Evolutionary conservation across 2,888 invertebrate species (phyloP), one percentile per base, ranked within the genome.

Genomic region (Nezara viridula): DNA sequence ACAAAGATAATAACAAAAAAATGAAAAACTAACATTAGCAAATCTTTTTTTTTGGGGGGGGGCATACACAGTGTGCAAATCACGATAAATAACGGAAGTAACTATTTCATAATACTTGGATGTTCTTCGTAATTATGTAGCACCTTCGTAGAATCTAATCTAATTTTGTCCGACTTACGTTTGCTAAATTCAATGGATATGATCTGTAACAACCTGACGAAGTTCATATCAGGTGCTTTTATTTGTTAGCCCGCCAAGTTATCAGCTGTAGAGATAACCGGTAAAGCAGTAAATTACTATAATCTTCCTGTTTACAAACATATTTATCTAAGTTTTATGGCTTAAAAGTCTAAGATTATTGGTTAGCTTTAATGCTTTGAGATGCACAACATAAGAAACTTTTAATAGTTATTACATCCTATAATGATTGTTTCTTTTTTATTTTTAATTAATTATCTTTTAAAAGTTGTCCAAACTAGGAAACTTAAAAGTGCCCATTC

Each of bases 381-480:
- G 81, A 81, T 44, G 81, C 24, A n/a, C 24, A 47, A 14, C 44
- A 44, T 44, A 44, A 81, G 24, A 12, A 12, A 9, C 81, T n/a
- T 40, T 81, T 47, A 81, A n/a, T 44, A 44, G 81, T n/a, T 81
- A 12, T 16, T 44, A n/a, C 44, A 24, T n/a, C 66, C 77, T 32
- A 88, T 88, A 73, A 88, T 88, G 88, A 88, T 88, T 88, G 77
- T 88, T 88, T 77, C 49, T 19, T 47, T 88, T 47, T 88, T 88
- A n/a, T 47, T 77, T 40, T 32, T 88, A 47, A 21, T 77, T 55
- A 88, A 88, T 88, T 88, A 77, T 37, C n/a, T 77, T 19, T 73
- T 49, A 4, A 73, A 50, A n/a, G 32, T 73, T 49, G 6, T 44
- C 47, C 19, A 77, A 47, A 49, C 12, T 21, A 50, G 50, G 66